Evolutionary conservation across 2,113 vertebrate genomes (phyloP), one percentile per base, ranked within the genome.

Genomic region (Corythaixoides concolor): DNA sequence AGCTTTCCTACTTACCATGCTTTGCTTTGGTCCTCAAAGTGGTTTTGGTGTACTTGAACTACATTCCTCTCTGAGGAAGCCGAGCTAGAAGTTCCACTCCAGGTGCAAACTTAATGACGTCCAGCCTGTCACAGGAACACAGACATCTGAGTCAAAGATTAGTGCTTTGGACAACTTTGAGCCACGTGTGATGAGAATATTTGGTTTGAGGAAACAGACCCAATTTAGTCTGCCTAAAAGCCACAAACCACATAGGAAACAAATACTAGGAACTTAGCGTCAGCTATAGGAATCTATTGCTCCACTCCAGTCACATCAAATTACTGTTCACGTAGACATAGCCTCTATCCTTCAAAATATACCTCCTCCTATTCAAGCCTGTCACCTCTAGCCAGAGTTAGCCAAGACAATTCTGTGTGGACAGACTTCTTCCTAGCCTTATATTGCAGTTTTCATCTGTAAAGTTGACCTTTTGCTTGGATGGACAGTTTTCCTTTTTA

Each of bases 401-500:
- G 88, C 91, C 73, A 90, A 73, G 45, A 93, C 43, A 55, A 11
- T 91, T 93, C 72, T 88, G 69, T 72, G 74, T 49, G 83, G 78
- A 95, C 37, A 90, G 87, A 95, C 59, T 79, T 84, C 80, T 92
- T 91, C 69, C 81, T 90, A 95, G 76, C 39, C 88, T 95, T 95
- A 85, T 90, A 88, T 21, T 82, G 74, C 73, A 95, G 92, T 97
- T 98, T 97, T 95, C 93, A 92, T 97, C 97, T 97, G 90, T 97
- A 96, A 98, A 98, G 97, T 85, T 98, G 98, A 98, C 96, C 98
- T 98, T 98, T 98, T 95, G 90, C 96, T 98, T 98, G 96, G 97
- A 97, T 88, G 97, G 97, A 97, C 96, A 96, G 89, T 97, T 98
- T 98, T 98, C 92, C 95, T 97, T 95, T 97, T 97, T 98, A 80